Evolutionary conservation across 2,797 vertebrate genomes (phyloP), one percentile per base, ranked within the genome.

Genomic region (Taeniopygia guttata): DNA sequence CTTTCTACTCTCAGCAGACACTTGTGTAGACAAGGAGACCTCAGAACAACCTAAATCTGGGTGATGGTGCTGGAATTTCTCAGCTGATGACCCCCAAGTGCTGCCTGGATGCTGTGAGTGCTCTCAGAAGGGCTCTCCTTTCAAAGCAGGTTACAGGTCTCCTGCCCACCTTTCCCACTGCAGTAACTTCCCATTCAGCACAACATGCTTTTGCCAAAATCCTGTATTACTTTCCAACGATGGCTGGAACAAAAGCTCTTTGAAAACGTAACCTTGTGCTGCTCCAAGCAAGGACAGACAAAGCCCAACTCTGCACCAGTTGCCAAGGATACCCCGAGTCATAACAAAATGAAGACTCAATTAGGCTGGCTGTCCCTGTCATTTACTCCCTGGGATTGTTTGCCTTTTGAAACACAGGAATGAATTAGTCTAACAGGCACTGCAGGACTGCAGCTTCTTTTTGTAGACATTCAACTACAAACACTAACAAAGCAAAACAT

Each of bases 261-360:
- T 94, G 86, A 84, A 89, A 96, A 70, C 0, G 1, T 92, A 94
- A 95, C 95, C 97, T 89, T 87, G 73, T 46, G 70, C 95, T 51
- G 74, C 94, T 93, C 80, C 70, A 85, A 86, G 78, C 79, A 34
- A 75, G 94, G 92, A 90, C 73, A 11, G 18, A 46, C 88, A 87
- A 91, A 93, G 70, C 92, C 84, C 62, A n/a, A 25, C 55, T 68
- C 38, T 14, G 45, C 59, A 76, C 63, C 96, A 90, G 97, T 97
- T 97, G 96, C 96, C 97, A 97, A 92, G 96, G 97, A 95, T 84
- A 97, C 97, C 62, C 55, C 1, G 13, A 94, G 76, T 45, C 84
- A 86, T 32, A 94, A 75, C 52, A 74, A 86, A 94, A 94, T 26
- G 63, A 78, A 84, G 93, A 63, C 83, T 95, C 95, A 81, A 89